phyloP scores from a whole-genome alignment of 2,888 invertebrate species.

The Notodonta ziczac region DNA sequence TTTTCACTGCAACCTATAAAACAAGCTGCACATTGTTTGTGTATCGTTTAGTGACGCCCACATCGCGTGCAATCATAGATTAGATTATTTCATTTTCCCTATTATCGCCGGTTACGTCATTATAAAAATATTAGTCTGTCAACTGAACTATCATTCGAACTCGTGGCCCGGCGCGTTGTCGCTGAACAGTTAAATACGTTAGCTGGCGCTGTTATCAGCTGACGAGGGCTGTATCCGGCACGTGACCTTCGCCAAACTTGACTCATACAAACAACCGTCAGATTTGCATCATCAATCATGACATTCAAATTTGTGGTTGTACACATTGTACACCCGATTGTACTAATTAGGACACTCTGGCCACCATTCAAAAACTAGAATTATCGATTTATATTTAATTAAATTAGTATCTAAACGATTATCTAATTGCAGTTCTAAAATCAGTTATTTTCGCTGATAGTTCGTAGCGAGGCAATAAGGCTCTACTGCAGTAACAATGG shows the following conservation, averaged over 20 bases:
- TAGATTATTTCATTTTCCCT: conserved; percentile 21
- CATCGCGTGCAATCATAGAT: conserved; percentile 31
- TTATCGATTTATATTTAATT: background rate
- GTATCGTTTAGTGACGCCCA: conserved; percentile 26
- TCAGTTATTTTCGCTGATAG: background rate
- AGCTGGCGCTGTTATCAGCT: conserved; percentile 59
- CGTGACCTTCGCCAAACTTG: conserved; percentile 60
- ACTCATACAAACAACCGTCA: conserved; percentile 60
- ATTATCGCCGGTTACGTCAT: conserved; percentile 20
- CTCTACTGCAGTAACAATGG: conserved; percentile 3
- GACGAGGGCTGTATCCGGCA: conserved; percentile 61
- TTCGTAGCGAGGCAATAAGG: background rate
- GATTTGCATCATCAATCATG: conserved; percentile 61
- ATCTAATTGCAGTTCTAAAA: background rate
- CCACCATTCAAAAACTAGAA: background rate
- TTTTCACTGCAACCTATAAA: conserved; percentile 1
- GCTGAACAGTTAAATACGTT: conserved; percentile 36
- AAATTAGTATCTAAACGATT: background rate
- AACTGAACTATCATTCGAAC: conserved; percentile 17
- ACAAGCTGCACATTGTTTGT: conserved; percentile 14
- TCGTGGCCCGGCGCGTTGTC: conserved; percentile 30
- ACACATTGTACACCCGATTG: conserved; percentile 32
- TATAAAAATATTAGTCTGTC: conserved; percentile 14
- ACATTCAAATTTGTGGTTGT: conserved; percentile 33
- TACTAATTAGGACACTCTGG: conserved; percentile 25